Evolutionary conservation across 2,888 invertebrate genomes (phyloP).

Genomic region (Ormyrus pomaceus): DNA sequence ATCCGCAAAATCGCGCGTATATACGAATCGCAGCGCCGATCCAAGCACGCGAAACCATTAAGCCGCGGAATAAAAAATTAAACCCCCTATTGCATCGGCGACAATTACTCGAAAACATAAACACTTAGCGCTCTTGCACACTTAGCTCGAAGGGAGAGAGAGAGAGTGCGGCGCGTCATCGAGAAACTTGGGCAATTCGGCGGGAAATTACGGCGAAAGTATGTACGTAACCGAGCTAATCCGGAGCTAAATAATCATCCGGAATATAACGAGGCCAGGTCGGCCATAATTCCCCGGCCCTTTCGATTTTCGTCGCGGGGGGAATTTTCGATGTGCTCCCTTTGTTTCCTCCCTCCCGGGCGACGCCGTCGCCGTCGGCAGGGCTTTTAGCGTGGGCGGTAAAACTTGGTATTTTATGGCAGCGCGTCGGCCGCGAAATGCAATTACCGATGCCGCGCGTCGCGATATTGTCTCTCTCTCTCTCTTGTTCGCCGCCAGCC

Average conservation of each 20-base stretch:
- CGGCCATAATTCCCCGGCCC: neutral
- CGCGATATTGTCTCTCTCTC: constrained; percentile 23
- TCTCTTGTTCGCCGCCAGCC: neutral
- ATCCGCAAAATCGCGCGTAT: neutral
- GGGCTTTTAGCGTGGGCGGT: constrained; percentile 54
- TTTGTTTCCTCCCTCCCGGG: constrained; percentile 11
- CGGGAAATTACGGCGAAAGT: constrained; percentile 14
- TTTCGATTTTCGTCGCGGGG: constrained; percentile 1
- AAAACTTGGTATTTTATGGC: constrained; percentile 55
- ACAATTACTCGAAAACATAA: constrained; percentile 9
- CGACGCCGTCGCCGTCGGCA: neutral
- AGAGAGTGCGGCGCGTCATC: neutral
- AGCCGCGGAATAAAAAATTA: neutral
- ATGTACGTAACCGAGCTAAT: constrained; percentile 21
- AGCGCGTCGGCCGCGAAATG: constrained; percentile 28
- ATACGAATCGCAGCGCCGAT: neutral
- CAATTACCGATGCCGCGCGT: constrained; percentile 41
- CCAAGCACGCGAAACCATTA: neutral
- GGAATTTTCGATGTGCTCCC: constrained; percentile 18
- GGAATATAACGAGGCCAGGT: neutral
- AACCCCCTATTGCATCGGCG: neutral
- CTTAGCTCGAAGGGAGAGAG: too few relatives aligned
- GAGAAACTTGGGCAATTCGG: constrained; percentile 27
- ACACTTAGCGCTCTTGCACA: neutral
- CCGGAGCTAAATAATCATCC: constrained; percentile 31